phyloP scores from a whole-genome alignment of 1,140 invertebrate genomes.

The Manduca sexta region DNA sequence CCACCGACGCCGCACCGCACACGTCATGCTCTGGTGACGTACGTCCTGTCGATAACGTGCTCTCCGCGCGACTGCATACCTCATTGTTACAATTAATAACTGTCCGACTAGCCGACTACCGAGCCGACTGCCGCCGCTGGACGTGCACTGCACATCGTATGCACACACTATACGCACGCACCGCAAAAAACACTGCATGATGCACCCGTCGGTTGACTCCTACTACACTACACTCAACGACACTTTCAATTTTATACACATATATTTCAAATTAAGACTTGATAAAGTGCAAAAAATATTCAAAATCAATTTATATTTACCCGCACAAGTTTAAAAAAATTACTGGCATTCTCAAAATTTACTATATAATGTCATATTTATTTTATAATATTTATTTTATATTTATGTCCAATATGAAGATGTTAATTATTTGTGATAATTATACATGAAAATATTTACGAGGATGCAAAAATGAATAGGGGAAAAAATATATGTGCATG shows the following conservation, averaged over 20 bases:
- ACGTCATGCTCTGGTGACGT: slow-evolving; percentile 53
- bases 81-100: slow-evolving; percentile 33
- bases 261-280: too few relatives aligned
- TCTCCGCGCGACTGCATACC: slow-evolving; percentile 15
- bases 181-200: background rate
- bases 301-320: too few relatives aligned
- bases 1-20: slow-evolving; percentile 17
- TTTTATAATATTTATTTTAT: too few relatives aligned
- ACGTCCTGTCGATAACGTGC: slow-evolving; percentile 33
- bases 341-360: too few relatives aligned
- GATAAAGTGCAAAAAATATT: too few relatives aligned
- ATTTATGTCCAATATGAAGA: too few relatives aligned
- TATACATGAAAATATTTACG: background rate
- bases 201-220: background rate
- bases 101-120: background rate
- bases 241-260: too few relatives aligned
- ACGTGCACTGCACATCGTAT: slow-evolving; percentile 4
- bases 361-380: too few relatives aligned
- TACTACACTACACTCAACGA: too few relatives aligned
- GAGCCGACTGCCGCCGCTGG: background rate
- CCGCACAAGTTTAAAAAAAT: too few relatives aligned
- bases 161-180: slow-evolving; percentile 1
- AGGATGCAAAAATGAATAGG: background rate
- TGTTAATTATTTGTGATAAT: too few relatives aligned
- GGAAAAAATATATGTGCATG: background rate